These are phyloP conservation scores for Dyspetes luteomarginatus DNA, from an alignment of 2,888 invertebrate species.

Conservation along the genomic window DNA sequence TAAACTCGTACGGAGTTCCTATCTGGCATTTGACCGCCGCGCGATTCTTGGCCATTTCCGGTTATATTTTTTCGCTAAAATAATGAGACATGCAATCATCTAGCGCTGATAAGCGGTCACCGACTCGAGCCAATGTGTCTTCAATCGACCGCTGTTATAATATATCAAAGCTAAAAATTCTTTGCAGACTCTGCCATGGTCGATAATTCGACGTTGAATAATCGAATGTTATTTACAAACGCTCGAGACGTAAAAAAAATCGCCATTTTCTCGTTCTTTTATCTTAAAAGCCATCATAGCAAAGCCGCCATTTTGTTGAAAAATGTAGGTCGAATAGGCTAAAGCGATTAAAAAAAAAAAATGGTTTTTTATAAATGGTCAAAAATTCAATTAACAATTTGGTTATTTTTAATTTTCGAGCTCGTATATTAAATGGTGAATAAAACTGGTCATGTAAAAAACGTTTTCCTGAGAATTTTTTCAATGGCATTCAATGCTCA, in stretches of 20 bases:
- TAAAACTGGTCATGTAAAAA: no score
- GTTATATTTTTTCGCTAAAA: not conserved
- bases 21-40: slow-evolving; percentile 20
- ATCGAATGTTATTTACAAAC: slow-evolving; percentile 49
- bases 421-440: no score
- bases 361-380: no score
- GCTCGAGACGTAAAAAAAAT: not conserved
- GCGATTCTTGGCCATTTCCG: not conserved
- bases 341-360: not conserved
- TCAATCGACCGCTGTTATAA: slow-evolving; percentile 11
- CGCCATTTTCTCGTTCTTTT: not conserved
- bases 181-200: slow-evolving; percentile 12
- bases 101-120: slow-evolving; percentile 31
- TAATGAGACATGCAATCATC: slow-evolving; percentile 2
- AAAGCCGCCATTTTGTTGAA: no score
- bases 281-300: no score
- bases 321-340: no score
- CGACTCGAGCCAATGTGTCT: slow-evolving; percentile 23
- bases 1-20: not conserved
- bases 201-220: slow-evolving; percentile 30
- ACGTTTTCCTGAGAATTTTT: not conserved
- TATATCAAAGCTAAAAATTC: slow-evolving; percentile 16
- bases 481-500: not conserved
- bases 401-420: not conserved
- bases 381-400: not conserved